phyloP scores from a whole-genome alignment of 2,888 invertebrate genomes.

The Lysandra bellargus region DNA sequence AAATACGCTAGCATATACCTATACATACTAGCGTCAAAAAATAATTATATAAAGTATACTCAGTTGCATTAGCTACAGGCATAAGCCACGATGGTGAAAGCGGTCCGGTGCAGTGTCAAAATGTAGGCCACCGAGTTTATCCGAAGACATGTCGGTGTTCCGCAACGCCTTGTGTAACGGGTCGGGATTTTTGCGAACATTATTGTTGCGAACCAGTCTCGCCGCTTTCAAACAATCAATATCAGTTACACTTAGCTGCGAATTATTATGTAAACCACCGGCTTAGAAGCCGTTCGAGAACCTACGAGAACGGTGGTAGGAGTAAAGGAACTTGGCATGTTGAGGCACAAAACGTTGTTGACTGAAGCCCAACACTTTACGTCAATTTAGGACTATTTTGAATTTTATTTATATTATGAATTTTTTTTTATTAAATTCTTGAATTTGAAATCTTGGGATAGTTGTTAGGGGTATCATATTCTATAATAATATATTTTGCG shows the following conservation, averaged over 20 bases:
- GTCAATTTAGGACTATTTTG: too few relatives aligned
- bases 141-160: slow-evolving; percentile 37
- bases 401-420: too few relatives aligned
- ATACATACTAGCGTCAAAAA: too few relatives aligned
- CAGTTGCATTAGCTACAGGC: slow-evolving; percentile 11
- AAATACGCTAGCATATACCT: too few relatives aligned
- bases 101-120: slow-evolving; percentile 38
- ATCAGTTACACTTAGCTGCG: slow-evolving; percentile 14
- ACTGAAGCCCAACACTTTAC: not conserved
- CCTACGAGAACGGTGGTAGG: not conserved
- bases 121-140: slow-evolving; percentile 38
- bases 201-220: slow-evolving; percentile 26
- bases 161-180: slow-evolving; percentile 40
- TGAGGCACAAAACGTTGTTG: not conserved
- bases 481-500: too few relatives aligned
- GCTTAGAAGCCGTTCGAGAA: not conserved
- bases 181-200: slow-evolving; percentile 18
- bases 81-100: slow-evolving; percentile 41
- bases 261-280: not conserved
- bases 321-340: not conserved
- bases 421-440: too few relatives aligned
- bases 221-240: slow-evolving; percentile 21
- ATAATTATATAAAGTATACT: slow-evolving; percentile 1
- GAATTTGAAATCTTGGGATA: too few relatives aligned
- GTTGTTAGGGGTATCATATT: too few relatives aligned